These are phyloP conservation scores for Anolis sagrei DNA, from an alignment of 2,113 vertebrate genomes.

Conservation along the genomic window DNA sequence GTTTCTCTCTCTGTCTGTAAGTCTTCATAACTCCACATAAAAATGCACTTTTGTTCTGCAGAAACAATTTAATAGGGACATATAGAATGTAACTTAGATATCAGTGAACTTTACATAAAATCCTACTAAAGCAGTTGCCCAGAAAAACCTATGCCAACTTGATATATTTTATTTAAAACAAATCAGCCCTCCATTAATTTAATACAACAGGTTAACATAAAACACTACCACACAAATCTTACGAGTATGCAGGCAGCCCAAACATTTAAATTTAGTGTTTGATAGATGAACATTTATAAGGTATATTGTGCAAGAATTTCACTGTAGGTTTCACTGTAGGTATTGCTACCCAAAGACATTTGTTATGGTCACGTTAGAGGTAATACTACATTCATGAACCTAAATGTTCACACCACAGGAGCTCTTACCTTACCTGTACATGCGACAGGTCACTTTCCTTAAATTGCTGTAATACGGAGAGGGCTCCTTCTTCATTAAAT, in stretches of 20 bases:
- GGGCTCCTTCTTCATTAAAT: constrained; percentile 97
- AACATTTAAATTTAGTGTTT: background rate
- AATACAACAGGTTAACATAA: background rate
- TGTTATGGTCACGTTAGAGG: constrained; percentile 31
- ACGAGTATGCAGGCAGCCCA: constrained; percentile 39
- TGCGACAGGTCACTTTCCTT: constrained; percentile 98
- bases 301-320: constrained; percentile 31
- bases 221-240: constrained; percentile 16
- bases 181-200: background rate
- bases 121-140: constrained; percentile 6
- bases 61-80: constrained; percentile 65
- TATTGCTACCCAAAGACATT: constrained; percentile 24
- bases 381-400: constrained; percentile 44
- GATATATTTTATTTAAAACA: constrained; percentile 20
- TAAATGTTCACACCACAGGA: constrained; percentile 63
- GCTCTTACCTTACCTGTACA: constrained; percentile 89
- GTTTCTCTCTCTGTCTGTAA: constrained; percentile 98
- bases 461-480: constrained; percentile 96
- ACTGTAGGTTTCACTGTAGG: constrained; percentile 6
- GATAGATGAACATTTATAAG: constrained; percentile 9
- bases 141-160: constrained; percentile 26
- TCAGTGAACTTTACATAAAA: constrained; percentile 37
- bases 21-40: constrained; percentile 99
- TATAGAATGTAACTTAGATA: constrained; percentile 40
- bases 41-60: constrained; percentile 97